Evolutionary conservation across 1,140 invertebrate genomes (phyloP), one percentile per base, ranked within the genome.

Genomic region (Drosophila arawakana): DNA sequence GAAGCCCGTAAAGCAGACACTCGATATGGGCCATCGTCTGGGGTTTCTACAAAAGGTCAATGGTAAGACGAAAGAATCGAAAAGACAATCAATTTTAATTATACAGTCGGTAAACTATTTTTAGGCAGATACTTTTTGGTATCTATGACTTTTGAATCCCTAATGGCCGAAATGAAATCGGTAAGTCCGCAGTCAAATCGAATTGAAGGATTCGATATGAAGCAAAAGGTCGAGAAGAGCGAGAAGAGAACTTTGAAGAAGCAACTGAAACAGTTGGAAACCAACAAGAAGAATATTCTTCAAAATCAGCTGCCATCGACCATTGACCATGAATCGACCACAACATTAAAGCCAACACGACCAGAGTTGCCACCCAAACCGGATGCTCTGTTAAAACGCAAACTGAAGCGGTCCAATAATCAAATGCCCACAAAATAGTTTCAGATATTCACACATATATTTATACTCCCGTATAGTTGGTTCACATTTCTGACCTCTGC

Each of bases 11-110:
- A 88, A 82, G 10, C 76, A 86, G 49, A 86, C 82, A 7, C 59
- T 86, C 0, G 79, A 88, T 0, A 68, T 82, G 76, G 82, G 82
- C 2, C 11, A 68, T 7, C 76, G 69, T n/a, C 30, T 67, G 11
- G 82, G 82, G 25, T 86, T 69, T 15, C 35, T 86, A n/a, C 82
- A 86, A 54, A 82, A 80, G 62, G 25, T 73, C 0, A 71, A 88
- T 44, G 82, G 82, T 88, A 55, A 71, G 9, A 21, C 7, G 15
- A 0, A 1, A 47, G 39, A 7, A 37, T 2, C n/a, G 1, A 11
- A 58, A 44, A 10, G 13, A 39, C n/a, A 10, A 18, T 21, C 18
- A 57, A 37, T 25, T 21, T 39, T 39, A 10, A 39, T 7, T 50
- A 50, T 34, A 2, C 18, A 52, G 10, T 21, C 6, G 7, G 7